Evolutionary conservation across 2,797 vertebrate species (phyloP).

Genomic region (Hephaestus fuliginosus): DNA sequence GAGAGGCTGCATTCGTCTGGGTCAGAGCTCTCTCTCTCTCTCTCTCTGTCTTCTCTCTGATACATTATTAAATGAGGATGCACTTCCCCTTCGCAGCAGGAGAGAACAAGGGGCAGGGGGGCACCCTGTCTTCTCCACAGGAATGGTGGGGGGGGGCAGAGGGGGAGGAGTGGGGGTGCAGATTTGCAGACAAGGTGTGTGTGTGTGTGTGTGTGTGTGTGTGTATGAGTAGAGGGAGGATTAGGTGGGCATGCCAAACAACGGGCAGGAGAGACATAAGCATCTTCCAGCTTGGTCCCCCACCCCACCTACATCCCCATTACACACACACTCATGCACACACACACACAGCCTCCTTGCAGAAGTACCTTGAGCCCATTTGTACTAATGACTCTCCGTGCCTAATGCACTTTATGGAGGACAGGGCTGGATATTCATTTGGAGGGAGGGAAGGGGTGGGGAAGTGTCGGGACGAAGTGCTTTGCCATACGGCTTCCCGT

Average conservation of each 20-base stretch:
- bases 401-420: slow-evolving; percentile 85
- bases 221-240: slow-evolving; percentile 53
- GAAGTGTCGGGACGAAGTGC: slow-evolving; percentile 70
- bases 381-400: slow-evolving; percentile 84
- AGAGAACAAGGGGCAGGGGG: slow-evolving; percentile 86
- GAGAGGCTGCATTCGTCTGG: slow-evolving; percentile 92
- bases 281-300: slow-evolving; percentile 49
- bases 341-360: slow-evolving; percentile 62
- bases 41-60: slow-evolving; percentile 90
- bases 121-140: slow-evolving; percentile 93
- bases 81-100: slow-evolving; percentile 95
- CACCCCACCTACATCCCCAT: slow-evolving; percentile 59
- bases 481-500: slow-evolving; percentile 69
- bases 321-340: slow-evolving; percentile 45
- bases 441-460: slow-evolving; percentile 60
- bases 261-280: slow-evolving; percentile 69
- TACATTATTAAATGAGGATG: slow-evolving; percentile 99
- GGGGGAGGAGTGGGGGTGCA: slow-evolving; percentile 42
- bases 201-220: slow-evolving; percentile 57
- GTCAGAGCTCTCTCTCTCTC: slow-evolving; percentile 88
- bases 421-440: slow-evolving; percentile 81
- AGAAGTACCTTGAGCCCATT: slow-evolving; percentile 81
- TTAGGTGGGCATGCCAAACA: slow-evolving; percentile 87
- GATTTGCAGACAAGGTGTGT: slow-evolving; percentile 58
- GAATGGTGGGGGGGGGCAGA: slow-evolving; percentile 74